Percentiles rank a stretch among this genome's conserved stretches.
These are phyloP conservation scores for Phymatocera aterrima DNA, from an alignment of 2,888 invertebrate genomes.

Conservation along the genomic window DNA sequence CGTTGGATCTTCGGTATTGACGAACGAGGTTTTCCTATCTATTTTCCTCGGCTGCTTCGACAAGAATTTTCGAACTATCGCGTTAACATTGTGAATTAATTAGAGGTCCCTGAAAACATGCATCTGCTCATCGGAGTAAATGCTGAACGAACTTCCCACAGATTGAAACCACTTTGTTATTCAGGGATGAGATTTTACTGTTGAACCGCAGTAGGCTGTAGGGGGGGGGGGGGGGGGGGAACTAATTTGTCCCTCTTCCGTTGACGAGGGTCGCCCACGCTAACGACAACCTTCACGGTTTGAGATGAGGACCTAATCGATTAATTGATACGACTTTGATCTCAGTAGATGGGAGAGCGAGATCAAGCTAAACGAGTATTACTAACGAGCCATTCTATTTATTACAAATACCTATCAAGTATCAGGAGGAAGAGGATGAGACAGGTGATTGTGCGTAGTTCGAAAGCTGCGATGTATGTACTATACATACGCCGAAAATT, in stretches of 20 bases:
- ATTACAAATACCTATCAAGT: neutral
- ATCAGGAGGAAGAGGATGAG: no score
- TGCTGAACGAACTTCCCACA: neutral
- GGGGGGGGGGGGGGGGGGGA: conserved; percentile 9
- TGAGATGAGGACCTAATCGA: conserved; percentile 31
- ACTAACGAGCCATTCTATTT: conserved; percentile 22
- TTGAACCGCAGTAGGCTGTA: no score
- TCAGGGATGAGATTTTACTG: no score
- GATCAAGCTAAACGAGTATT: neutral
- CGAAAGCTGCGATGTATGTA: no score
- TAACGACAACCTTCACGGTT: conserved; percentile 27
- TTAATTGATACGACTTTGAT: conserved; percentile 40
- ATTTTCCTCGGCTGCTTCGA: no score
- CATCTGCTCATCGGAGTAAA: neutral
- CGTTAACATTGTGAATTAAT: neutral
- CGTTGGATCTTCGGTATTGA: neutral
- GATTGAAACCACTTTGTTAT: conserved; percentile 20
- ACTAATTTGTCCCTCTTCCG: conserved; percentile 41
- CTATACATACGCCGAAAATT: neutral
- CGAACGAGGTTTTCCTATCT: no score
- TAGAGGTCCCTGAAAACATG: neutral
- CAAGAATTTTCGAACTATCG: no score
- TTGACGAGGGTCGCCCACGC: conserved; percentile 38
- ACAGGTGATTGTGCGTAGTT: neutral
- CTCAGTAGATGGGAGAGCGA: neutral